These are phyloP conservation scores for Mesorhabditis sp. DNA, from an alignment of 2,888 invertebrate species.

Conservation along the genomic window DNA sequence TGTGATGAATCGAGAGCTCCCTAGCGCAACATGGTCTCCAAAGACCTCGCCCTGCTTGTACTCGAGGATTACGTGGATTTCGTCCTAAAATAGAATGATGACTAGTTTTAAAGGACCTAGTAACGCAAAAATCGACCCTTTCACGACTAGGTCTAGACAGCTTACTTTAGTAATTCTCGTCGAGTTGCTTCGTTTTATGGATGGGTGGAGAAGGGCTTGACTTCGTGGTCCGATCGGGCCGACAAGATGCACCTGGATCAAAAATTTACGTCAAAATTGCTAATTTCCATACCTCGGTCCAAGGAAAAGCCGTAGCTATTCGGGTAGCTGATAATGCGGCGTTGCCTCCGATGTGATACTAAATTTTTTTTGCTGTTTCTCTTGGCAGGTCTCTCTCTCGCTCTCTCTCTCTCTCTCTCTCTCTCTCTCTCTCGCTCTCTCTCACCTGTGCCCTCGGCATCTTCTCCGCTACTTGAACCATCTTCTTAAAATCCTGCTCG, in stretches of 20 bases:
- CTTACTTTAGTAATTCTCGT: conserved; percentile 44
- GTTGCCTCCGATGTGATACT: conserved; percentile 62
- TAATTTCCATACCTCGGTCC: conserved; percentile 53
- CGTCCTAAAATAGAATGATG: conserved; percentile 58
- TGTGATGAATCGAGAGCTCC: conserved; percentile 61
- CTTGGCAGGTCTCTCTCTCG: too few relatives aligned
- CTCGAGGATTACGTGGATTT: conserved; percentile 62
- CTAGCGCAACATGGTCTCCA: conserved; percentile 58
- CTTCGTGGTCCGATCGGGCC: conserved; percentile 62
- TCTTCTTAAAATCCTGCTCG: conserved; percentile 41
- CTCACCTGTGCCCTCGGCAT: conserved; percentile 38
- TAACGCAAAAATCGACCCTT: too few relatives aligned
- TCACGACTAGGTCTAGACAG: too few relatives aligned
- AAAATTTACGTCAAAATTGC: conserved; percentile 1
- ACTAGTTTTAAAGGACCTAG: too few relatives aligned
- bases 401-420: too few relatives aligned
- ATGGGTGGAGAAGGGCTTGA: conserved; percentile 58
- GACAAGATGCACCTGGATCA: conserved; percentile 60
- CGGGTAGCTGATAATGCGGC: conserved; percentile 61
- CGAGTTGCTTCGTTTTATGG: conserved; percentile 58
- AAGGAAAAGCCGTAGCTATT: conserved; percentile 59
- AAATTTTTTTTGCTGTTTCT: neutral
- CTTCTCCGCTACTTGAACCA: conserved; percentile 38
- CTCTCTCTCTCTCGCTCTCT: too few relatives aligned
- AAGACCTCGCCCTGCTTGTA: conserved; percentile 60